Percentiles rank a stretch among this genome's conserved stretches.
These are phyloP conservation scores for Drosophila subsilvestris DNA, from an alignment of 2,888 invertebrate genomes.

Conservation along the genomic window DNA sequence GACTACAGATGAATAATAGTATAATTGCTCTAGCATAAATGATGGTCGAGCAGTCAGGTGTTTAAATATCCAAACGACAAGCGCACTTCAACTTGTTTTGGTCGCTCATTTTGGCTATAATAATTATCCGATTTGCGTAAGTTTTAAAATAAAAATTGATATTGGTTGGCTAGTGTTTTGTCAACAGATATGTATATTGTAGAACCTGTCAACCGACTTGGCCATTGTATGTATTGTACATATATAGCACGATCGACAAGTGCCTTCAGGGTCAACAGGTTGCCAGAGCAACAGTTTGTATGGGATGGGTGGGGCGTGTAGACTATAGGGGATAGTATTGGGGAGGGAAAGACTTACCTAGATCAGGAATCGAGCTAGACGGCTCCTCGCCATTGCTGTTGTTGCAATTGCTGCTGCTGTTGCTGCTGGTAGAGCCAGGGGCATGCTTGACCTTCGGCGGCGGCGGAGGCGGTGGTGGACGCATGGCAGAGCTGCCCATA, in stretches of 20 bases:
- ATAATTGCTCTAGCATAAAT: too few relatives aligned
- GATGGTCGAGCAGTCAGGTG: too few relatives aligned
- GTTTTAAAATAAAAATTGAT: not conserved
- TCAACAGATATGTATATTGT: conserved; percentile 1
- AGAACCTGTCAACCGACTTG: conserved; percentile 36
- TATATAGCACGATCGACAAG: conserved; percentile 48
- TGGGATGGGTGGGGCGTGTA: not conserved
- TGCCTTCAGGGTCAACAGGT: conserved; percentile 70
- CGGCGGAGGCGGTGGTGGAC: conserved; percentile 84
- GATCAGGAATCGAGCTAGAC: conserved; percentile 94
- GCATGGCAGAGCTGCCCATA: conserved; percentile 75
- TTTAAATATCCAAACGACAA: too few relatives aligned
- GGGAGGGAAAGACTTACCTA: conserved; percentile 87
- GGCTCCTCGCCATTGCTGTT: conserved; percentile 87
- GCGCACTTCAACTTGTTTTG: too few relatives aligned
- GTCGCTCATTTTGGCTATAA: too few relatives aligned
- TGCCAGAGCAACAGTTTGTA: conserved; percentile 36
- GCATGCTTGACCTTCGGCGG: conserved; percentile 83
- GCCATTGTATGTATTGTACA: not conserved
- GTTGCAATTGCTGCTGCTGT: conserved; percentile 24
- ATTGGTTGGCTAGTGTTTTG: conserved; percentile 12
- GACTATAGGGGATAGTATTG: not conserved
- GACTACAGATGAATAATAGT: too few relatives aligned
- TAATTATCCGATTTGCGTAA: too few relatives aligned
- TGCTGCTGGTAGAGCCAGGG: conserved; percentile 53